Percentiles rank a stretch among this genome's conserved stretches.
Evolutionary conservation across 2,113 vertebrate species (phyloP).

Genomic region (Hyaena hyaena): DNA sequence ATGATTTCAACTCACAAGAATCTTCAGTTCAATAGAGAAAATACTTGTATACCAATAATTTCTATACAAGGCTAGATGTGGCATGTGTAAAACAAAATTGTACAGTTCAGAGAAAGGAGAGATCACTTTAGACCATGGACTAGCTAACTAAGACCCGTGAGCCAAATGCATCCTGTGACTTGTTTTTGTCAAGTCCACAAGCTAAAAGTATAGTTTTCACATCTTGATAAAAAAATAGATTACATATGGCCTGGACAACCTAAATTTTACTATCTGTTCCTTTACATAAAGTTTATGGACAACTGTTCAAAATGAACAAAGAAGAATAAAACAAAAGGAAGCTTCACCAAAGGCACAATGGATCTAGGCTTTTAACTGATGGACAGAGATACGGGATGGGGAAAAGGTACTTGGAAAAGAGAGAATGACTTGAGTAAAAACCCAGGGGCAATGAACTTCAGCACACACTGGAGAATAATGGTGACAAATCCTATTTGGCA

Average conservation of each 20-base stretch:
- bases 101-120: neutral
- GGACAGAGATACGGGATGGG: neutral
- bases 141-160: neutral
- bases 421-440: neutral
- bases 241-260: neutral
- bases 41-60: neutral
- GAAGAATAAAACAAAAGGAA: conserved; percentile 8
- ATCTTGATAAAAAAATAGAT: neutral
- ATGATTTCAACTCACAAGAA: neutral
- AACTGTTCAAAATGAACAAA: conserved; percentile 1
- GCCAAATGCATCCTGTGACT: neutral
- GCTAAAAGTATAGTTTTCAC: conserved; percentile 2
- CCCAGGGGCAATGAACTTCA: neutral
- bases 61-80: neutral
- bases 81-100: neutral
- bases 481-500: neutral
- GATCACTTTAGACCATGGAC: neutral
- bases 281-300: neutral
- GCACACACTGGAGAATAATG: neutral
- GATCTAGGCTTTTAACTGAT: neutral
- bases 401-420: neutral
- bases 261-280: neutral
- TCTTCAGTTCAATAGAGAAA: conserved; percentile 18
- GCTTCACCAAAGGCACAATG: neutral
- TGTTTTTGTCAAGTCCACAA: neutral